Conservation (phyloP, 2,888 invertebrate genomes). For the Cantharis nigra region DNA sequence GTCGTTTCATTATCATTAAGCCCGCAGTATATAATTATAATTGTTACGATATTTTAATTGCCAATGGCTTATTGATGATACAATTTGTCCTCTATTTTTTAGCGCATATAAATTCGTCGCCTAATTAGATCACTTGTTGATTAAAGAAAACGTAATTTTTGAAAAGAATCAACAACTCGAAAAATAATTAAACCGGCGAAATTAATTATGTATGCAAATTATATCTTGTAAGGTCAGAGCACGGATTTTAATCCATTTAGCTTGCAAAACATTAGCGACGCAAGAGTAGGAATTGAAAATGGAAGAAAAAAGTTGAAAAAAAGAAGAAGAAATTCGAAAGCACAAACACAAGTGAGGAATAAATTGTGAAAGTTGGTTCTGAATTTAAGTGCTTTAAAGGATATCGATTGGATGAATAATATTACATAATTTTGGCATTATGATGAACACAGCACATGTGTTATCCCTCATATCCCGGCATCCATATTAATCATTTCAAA, state of each 20-base stretch:
- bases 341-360: not conserved
- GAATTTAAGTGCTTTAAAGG: not conserved
- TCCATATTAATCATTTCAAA: constrained; percentile 27
- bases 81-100: not conserved
- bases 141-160: not conserved
- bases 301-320: not conserved
- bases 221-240: constrained; percentile 9
- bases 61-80: not conserved
- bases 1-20: not conserved
- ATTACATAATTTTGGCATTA: constrained; percentile 13
- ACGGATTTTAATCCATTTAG: constrained; percentile 10
- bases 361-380: not conserved
- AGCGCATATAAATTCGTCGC: not conserved
- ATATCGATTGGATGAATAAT: not conserved
- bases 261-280: constrained; percentile 16
- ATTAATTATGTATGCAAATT: constrained; percentile 20
- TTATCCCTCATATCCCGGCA: constrained; percentile 25
- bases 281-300: constrained; percentile 4
- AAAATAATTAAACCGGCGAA: not conserved
- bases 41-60: not conserved
- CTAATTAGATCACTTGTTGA: not conserved
- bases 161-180: too few relatives aligned
- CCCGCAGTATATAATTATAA: not conserved
- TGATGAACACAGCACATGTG: constrained; percentile 22
- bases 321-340: not conserved